phyloP scores from a whole-genome alignment of 2,888 invertebrate species.

The Idaea dimidiata region DNA sequence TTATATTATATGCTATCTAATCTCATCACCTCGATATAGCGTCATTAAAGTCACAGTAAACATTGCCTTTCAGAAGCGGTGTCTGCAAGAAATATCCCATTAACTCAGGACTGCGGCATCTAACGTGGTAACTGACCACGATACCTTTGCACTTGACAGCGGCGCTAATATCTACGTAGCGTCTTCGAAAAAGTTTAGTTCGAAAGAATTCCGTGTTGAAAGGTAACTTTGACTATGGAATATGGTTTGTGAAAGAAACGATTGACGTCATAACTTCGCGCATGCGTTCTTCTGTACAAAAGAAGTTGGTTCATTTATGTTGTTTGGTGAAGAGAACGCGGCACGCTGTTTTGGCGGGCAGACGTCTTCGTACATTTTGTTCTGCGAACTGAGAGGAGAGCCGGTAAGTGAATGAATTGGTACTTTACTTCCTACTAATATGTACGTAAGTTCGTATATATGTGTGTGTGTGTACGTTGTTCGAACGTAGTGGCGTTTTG shows the following conservation, averaged over 20 bases:
- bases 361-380: constrained; percentile 40
- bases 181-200: neutral
- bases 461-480: neutral
- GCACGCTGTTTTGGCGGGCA: constrained; percentile 51
- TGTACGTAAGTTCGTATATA: neutral
- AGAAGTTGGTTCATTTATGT: constrained; percentile 13
- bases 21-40: neutral
- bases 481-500: no score
- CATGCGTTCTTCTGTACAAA: constrained; percentile 48
- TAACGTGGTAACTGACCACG: constrained; percentile 36
- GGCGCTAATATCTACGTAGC: neutral
- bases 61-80: constrained; percentile 23
- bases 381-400: constrained; percentile 63
- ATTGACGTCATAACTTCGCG: constrained; percentile 72
- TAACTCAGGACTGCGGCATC: constrained; percentile 35
- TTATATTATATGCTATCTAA: neutral
- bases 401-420: constrained; percentile 52
- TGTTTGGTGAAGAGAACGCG: constrained; percentile 47
- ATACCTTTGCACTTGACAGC: constrained; percentile 43
- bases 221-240: constrained; percentile 18
- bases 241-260: constrained; percentile 73
- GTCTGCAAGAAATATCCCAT: constrained; percentile 16
- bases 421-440: neutral
- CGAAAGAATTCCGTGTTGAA: neutral
- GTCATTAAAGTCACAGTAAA: constrained; percentile 10